Conservation (phyloP, 2,888 invertebrate genomes). For the Julus scanicus region DNA sequence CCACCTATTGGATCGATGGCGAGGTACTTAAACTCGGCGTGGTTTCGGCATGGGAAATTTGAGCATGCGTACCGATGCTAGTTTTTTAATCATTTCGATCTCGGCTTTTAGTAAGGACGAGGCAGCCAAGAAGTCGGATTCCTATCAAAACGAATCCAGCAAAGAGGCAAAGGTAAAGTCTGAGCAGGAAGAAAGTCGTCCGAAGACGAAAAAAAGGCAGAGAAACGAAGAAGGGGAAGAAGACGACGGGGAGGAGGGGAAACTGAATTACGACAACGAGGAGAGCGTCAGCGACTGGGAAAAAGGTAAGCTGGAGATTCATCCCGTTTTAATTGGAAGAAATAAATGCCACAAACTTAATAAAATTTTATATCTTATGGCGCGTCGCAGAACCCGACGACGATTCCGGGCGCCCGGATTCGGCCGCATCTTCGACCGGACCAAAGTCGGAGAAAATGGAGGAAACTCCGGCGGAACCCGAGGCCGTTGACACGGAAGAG, state of each 20-base stretch:
- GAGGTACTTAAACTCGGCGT: background rate
- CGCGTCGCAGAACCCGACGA: conserved; percentile 59
- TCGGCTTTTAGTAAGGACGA: background rate
- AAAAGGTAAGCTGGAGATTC: conserved; percentile 51
- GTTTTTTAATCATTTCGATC: background rate
- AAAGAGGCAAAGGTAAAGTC: background rate
- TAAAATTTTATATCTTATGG: background rate
- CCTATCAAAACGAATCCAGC: background rate
- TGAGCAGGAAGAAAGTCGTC: background rate
- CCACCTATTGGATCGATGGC: background rate
- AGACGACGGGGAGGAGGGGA: conserved; percentile 66
- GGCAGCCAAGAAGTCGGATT: background rate
- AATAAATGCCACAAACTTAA: conserved; percentile 49
- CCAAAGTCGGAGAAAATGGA: conserved; percentile 64
- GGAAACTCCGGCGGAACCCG: conserved; percentile 63
- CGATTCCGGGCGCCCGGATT: conserved; percentile 55
- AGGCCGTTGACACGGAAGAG: conserved; percentile 59
- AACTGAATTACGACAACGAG: conserved; percentile 65
- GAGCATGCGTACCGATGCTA: background rate
- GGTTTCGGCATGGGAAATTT: background rate
- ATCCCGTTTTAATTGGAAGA: conserved; percentile 20
- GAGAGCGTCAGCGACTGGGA: conserved; percentile 59
- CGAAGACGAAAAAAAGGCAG: background rate
- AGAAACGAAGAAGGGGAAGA: conserved; percentile 52
- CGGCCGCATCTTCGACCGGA: conserved; percentile 45